phyloP scores from a whole-genome alignment of 2,888 invertebrate species.

The Phyllotreta cruciferae region DNA sequence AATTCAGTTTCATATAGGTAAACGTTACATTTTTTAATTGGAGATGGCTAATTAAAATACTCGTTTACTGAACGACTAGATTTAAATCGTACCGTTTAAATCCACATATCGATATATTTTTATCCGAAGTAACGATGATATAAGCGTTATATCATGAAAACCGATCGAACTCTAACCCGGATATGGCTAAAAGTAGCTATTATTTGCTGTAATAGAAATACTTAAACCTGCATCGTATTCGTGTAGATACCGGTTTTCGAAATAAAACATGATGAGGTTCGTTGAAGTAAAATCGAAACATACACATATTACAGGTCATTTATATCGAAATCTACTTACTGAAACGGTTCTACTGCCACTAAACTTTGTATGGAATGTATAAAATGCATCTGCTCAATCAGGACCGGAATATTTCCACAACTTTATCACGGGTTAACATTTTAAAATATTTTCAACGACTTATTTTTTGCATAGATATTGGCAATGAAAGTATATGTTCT shows the following conservation, averaged over 20 bases:
- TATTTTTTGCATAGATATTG: too few species aligned
- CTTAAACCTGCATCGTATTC: slow-evolving; percentile 12
- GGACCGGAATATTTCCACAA: not conserved
- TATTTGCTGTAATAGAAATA: slow-evolving; percentile 14
- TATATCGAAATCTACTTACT: slow-evolving; percentile 19
- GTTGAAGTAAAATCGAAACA: slow-evolving; percentile 18
- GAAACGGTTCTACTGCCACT: slow-evolving; percentile 4
- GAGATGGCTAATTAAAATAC: too few species aligned
- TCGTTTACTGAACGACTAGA: too few species aligned
- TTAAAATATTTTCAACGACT: too few species aligned
- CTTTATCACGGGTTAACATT: too few species aligned
- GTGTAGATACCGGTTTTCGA: slow-evolving; percentile 11
- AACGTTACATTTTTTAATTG: too few species aligned
- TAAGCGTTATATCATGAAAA: too few species aligned
- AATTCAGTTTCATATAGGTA: too few species aligned
- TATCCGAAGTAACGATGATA: too few species aligned
- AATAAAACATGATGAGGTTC: slow-evolving; percentile 20
- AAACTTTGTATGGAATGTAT: slow-evolving; percentile 7
- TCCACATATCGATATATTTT: too few species aligned
- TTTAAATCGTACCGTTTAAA: too few species aligned
- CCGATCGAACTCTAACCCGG: not conserved
- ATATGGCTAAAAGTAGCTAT: slow-evolving; percentile 7
- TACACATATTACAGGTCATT: slow-evolving; percentile 20
- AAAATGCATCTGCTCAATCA: slow-evolving; percentile 15
- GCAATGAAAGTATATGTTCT: too few species aligned